phyloP scores from a whole-genome alignment of 2,888 invertebrate species.

The Nomada goodeniana region DNA sequence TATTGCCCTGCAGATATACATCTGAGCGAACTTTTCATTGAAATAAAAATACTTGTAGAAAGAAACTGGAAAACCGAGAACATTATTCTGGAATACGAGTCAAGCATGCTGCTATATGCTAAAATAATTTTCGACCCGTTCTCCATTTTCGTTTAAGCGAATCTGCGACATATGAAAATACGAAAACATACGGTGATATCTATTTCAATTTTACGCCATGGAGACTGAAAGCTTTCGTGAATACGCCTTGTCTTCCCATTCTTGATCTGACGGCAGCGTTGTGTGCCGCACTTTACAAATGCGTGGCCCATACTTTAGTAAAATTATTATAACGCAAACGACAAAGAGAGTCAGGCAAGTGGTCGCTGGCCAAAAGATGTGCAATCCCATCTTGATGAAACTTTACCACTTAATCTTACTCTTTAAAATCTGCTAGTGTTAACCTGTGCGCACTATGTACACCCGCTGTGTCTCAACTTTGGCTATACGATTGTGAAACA shows the following conservation, averaged over 20 bases:
- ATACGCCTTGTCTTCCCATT: constrained; percentile 89
- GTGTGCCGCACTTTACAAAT: constrained; percentile 90
- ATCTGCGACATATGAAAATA: constrained; percentile 1
- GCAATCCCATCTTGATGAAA: constrained; percentile 86
- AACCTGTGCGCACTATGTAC: constrained; percentile 19
- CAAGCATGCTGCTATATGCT: constrained; percentile 12
- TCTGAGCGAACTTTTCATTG: background rate
- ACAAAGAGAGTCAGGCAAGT: constrained; percentile 91
- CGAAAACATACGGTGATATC: constrained; percentile 34
- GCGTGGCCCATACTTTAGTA: constrained; percentile 90
- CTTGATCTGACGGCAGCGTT: constrained; percentile 87
- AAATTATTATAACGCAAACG: constrained; percentile 90
- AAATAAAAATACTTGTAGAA: background rate
- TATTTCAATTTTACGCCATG: constrained; percentile 71
- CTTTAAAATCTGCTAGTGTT: background rate
- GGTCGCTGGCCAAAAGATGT: constrained; percentile 92
- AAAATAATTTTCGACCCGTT: constrained; percentile 13
- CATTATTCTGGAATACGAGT: background rate
- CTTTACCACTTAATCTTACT: background rate
- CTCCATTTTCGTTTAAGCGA: constrained; percentile 8
- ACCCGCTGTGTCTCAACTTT: constrained; percentile 21
- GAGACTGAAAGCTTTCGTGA: constrained; percentile 81
- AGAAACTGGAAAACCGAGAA: background rate
- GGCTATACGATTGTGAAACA: constrained; percentile 13
- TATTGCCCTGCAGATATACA: constrained; percentile 26